Evolutionary conservation across 2,113 vertebrate genomes (phyloP), one percentile per base, ranked within the genome.

Genomic region (Psammodynastes pulverulentus): DNA sequence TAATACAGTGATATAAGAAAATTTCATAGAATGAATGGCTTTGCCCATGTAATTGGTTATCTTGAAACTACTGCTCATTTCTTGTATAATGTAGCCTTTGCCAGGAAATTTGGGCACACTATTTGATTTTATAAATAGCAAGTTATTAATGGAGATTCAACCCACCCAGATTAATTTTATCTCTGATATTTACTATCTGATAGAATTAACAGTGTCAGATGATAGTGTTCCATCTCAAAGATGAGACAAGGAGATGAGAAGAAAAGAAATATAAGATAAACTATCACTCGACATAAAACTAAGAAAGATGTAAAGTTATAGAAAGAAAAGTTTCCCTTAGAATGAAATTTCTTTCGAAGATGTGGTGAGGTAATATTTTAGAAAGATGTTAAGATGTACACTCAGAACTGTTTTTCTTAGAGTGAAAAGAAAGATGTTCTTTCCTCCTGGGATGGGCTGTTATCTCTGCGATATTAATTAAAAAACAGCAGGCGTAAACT

Each of bases 201-300:
- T 56, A 0, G 8, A 24, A 29, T 62, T 29, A 29, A 62, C 26
- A 62, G 9, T 62, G 3, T 62, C 9, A 62, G 9, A 62, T 12
- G 26, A 23, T 56, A 56, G 23, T 56, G 58, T 62, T 62, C 26
- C 58, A n/a, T 62, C 26, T 62, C 58, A 62, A 62, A 62, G 26
- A 9, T 62, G 58, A 62, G 58, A 62, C 26, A 62, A 62, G 9
- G 10, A 62, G 24, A 58, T 58, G 24, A 58, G 26, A 95, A 94
- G 95, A 90, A 96, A 94, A 21, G 90, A 94, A 97, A 97, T 96
- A 92, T 94, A 94, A 95, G 95, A 94, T 94, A 92, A 95, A 96
- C 96, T 97, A 92, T 97, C 95, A 95, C 89, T 95, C 62, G 84
- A 94, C 92, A 93, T 93, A 92, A 92, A 97, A 93, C 79, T 94